Conservation (phyloP, 2,797 vertebrate species). For the Thalassophryne amazonica region DNA sequence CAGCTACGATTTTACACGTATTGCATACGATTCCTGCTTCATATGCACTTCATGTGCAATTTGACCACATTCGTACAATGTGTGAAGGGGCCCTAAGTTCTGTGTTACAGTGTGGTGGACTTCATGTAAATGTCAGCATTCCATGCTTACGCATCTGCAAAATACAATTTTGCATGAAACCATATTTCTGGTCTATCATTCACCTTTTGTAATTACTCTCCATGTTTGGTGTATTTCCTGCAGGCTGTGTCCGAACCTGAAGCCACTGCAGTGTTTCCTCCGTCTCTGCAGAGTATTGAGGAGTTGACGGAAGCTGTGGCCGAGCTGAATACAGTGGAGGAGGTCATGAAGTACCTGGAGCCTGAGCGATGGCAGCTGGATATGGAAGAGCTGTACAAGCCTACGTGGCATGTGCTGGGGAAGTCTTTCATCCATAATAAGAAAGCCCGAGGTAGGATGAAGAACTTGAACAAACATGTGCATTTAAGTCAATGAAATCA, state of each 20-base stretch:
- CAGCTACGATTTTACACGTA: too few relatives aligned
- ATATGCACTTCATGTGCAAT: too few relatives aligned
- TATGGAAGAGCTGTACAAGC: constrained; percentile 93
- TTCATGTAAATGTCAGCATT: too few relatives aligned
- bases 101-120: too few relatives aligned
- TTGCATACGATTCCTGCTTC: too few relatives aligned
- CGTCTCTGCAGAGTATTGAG: constrained; percentile 83
- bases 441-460: constrained; percentile 92
- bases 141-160: too few relatives aligned
- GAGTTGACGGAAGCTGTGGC: constrained; percentile 85
- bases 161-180: too few relatives aligned
- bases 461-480: too few relatives aligned
- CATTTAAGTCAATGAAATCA: too few relatives aligned
- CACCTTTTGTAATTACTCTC: constrained; percentile 7
- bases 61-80: too few relatives aligned
- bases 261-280: constrained; percentile 70
- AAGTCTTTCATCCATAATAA: constrained; percentile 92
- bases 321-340: constrained; percentile 89
- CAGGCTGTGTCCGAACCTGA: constrained; percentile 82
- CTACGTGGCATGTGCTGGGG: constrained; percentile 91
- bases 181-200: not conserved
- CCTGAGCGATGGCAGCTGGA: constrained; percentile 95
- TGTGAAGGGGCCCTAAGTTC: too few relatives aligned
- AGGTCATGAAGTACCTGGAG: constrained; percentile 94
- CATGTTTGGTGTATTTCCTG: constrained; percentile 32